These are phyloP conservation scores for Brienomyrus longianalis DNA, from an alignment of 2,113 vertebrate genomes.

Conservation along the genomic window DNA sequence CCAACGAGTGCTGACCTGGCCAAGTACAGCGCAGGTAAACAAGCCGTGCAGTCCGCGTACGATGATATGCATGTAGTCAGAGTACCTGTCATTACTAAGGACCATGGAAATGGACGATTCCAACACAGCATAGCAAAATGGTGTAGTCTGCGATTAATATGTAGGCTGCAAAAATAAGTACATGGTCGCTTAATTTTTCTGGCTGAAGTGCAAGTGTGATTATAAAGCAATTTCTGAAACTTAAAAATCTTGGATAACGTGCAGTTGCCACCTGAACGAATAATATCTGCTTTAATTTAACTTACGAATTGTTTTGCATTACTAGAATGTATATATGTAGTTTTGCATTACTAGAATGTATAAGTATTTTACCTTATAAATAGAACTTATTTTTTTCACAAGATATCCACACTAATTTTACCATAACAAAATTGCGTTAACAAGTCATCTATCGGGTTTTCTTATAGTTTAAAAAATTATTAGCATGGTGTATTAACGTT, in stretches of 20 bases:
- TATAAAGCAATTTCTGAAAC: background rate
- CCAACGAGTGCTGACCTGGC: constrained; percentile 86
- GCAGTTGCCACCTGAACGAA: background rate
- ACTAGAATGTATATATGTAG: background rate
- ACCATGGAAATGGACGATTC: background rate
- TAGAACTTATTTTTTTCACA: background rate
- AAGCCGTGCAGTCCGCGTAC: background rate
- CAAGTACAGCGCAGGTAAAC: constrained; percentile 91
- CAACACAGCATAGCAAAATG: background rate
- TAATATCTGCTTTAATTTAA: background rate
- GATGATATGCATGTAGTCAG: background rate
- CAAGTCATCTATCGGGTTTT: background rate
- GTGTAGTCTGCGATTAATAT: background rate
- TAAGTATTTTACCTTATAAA: background rate
- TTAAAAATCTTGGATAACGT: background rate
- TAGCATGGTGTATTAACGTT: background rate
- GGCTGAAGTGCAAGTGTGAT: background rate
- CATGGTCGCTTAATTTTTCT: background rate
- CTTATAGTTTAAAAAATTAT: background rate
- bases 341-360: background rate
- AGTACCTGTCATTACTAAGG: background rate
- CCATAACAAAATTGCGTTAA: background rate
- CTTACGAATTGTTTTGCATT: background rate
- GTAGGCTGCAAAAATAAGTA: background rate
- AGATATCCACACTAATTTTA: background rate